Evolutionary conservation across 2,113 vertebrate species (phyloP), one percentile per base, ranked within the genome.

Genomic region (Stigmatopora nigra): DNA sequence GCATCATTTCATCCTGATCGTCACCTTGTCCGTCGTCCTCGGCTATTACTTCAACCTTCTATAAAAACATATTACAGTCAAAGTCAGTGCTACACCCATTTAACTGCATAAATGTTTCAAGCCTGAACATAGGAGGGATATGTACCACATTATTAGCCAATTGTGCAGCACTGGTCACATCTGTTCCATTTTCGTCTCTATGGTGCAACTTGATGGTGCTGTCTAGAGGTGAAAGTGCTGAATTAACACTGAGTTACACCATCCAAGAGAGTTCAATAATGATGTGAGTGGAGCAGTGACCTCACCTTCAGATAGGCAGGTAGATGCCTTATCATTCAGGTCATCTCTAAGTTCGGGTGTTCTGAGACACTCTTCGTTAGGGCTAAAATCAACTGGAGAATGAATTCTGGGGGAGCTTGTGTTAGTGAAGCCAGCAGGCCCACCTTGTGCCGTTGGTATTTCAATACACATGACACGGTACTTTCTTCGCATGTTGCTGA

Each of bases 401-500:
- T 89, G 87, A 61, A 90, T 86, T 76, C 92, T 92, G 7, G 85
- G 81, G 7, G 91, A 87, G 19, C 35, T 59, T n/a, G 93, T 92
- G 77, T 89, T 90, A 51, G 91, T 89, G 84, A 99, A 98, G 80
- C 92, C 90, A 80, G 94, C 93, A 78, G 96, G 95, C 31, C 97
- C 96, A 67, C 95, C 93, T 89, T 93, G 94, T 69, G 95, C 94
- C 69, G 94, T 93, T 61, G 95, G 96, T 74, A 97, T 95, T 86
- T 98, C 95, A 84, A 98, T 98, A 69, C 95, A 95, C 94, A 98
- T 96, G 81, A 98, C 91, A 73, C 97, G 95, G 72, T 95, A 99
- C 89, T 98, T 98, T 80, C 97, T 92, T 86, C 97, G 93, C 81
- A 95, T 91, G 90, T 99, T 99, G 80, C 97, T 96, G 84, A 99